These are phyloP conservation scores for Morbakka virulenta DNA, from an alignment of 30 jellyfish, hydroid and myxozoan genomes.

Conservation along the genomic window DNA sequence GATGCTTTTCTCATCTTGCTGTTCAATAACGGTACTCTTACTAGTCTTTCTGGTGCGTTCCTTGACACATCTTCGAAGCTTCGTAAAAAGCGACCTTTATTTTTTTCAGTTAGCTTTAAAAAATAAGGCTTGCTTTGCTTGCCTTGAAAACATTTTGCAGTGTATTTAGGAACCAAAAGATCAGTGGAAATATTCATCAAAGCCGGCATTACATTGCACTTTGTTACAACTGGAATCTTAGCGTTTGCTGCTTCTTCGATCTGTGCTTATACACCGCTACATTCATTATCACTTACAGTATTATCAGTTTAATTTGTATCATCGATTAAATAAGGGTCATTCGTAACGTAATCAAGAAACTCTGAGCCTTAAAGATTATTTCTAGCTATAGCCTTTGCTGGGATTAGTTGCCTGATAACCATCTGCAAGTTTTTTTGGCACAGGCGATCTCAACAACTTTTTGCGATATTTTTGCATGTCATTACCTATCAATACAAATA, in stretches of 20 bases:
- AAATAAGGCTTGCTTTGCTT: constrained; percentile 7
- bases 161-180: constrained; percentile 46
- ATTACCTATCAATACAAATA: constrained; percentile 28
- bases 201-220: constrained; percentile 6
- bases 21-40: not conserved
- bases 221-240: not conserved
- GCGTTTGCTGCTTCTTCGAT: not conserved
- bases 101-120: constrained; percentile 11
- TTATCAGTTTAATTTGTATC: not conserved
- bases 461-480: constrained; percentile 15
- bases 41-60: not conserved
- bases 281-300: constrained; percentile 22
- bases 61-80: not conserved
- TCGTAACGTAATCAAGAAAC: constrained; percentile 9
- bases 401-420: constrained; percentile 17
- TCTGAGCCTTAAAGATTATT: constrained; percentile 40
- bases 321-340: constrained; percentile 6
- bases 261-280: too few species aligned
- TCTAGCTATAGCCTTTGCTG: constrained; percentile 31
- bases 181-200: constrained; percentile 12
- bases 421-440: constrained; percentile 28
- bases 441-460: constrained; percentile 9
- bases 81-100: constrained; percentile 22
- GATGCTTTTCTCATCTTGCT: not conserved
- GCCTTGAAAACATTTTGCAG: constrained; percentile 21